Percentiles rank a stretch among this genome's conserved stretches.
Conservation (phyloP, 2,113 vertebrate species). For the Formicarius rufipectus region DNA sequence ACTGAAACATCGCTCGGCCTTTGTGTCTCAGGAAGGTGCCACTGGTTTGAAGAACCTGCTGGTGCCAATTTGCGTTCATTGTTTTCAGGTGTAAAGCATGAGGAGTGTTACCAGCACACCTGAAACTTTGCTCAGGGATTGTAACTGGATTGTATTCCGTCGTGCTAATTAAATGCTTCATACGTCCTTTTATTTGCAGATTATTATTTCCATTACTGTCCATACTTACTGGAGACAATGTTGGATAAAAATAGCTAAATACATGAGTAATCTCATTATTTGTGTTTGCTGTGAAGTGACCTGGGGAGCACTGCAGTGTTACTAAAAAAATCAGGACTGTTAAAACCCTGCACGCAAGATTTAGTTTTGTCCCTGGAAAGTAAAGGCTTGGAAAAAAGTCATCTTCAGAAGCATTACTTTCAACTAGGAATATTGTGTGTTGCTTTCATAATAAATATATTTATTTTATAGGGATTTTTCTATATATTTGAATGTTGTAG, state of each 20-base stretch:
- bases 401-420: background rate
- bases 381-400: background rate
- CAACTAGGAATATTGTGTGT: background rate
- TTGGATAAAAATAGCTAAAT: background rate
- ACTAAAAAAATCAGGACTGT: background rate
- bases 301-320: background rate
- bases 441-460: background rate
- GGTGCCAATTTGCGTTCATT: fast-evolving
- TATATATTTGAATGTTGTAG: background rate
- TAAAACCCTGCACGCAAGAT: fast-evolving
- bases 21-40: background rate
- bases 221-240: background rate
- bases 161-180: background rate
- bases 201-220: background rate
- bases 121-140: background rate
- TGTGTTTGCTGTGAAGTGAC: background rate
- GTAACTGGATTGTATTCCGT: background rate
- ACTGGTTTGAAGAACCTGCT: background rate
- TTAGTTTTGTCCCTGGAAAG: background rate
- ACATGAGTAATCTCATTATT: background rate
- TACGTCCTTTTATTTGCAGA: background rate
- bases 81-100: background rate
- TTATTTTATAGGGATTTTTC: background rate
- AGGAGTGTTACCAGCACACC: background rate
- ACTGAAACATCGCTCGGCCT: background rate